A percentile compares a stretch with the other conserved stretches of the same genome.
phyloP scores from a whole-genome alignment of 1,140 invertebrate species.

The Pseudomyrmex flavicornis region DNA sequence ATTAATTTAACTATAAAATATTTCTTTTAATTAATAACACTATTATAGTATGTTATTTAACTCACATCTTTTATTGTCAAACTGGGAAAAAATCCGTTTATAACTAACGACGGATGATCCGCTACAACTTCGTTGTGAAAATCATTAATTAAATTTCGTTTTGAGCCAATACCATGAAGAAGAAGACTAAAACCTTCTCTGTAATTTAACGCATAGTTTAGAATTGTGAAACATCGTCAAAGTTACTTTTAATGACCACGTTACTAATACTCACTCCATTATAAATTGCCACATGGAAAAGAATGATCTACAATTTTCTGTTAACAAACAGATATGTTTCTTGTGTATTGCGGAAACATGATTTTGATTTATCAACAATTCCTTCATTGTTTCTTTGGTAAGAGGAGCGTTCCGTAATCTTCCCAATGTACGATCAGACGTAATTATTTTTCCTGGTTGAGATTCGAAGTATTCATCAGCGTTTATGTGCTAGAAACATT shows the following conservation, averaged over 20 bases:
- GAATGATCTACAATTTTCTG: constrained; percentile 64
- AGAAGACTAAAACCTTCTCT: constrained; percentile 95
- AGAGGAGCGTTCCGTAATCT: constrained; percentile 90
- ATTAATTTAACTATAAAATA: too few relatives aligned
- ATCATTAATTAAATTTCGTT: constrained; percentile 90
- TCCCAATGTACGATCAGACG: constrained; percentile 93
- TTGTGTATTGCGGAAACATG: constrained; percentile 86
- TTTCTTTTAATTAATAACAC: not conserved
- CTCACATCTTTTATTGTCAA: constrained; percentile 92
- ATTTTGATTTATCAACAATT: constrained; percentile 86
- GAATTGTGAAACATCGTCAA: not conserved
- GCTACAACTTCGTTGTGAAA: constrained; percentile 90
- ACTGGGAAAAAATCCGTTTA: constrained; percentile 97
- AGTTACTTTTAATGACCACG: not conserved
- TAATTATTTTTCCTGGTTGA: constrained; percentile 85
- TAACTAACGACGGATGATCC: constrained; percentile 90
- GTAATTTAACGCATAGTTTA: constrained; percentile 72
- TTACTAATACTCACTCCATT: constrained; percentile 77
- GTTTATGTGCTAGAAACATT: constrained; percentile 77
- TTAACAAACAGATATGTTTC: constrained; percentile 73
- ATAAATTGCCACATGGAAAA: constrained; percentile 81
- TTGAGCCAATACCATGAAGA: constrained; percentile 96
- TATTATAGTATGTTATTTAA: not conserved
- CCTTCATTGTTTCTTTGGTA: constrained; percentile 88
- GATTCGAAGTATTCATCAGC: constrained; percentile 81